phyloP scores from a whole-genome alignment of 2,113 vertebrate species.

The Strigops habroptila region DNA sequence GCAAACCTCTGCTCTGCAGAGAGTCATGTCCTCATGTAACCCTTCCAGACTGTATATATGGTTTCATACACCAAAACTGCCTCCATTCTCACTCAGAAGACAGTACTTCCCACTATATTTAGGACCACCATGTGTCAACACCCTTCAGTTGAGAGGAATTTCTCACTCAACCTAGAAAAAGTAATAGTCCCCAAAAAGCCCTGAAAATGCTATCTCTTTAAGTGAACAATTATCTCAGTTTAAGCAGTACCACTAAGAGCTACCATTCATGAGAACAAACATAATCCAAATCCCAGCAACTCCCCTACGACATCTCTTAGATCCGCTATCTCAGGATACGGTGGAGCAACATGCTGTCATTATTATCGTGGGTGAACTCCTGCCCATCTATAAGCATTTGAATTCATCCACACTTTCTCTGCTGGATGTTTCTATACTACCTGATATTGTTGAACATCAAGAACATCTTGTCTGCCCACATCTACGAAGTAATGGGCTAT shows the following conservation, averaged over 20 bases:
- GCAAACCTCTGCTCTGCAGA: neutral
- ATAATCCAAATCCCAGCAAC: neutral
- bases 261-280: neutral
- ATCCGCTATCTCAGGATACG: neutral
- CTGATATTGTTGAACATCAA: neutral
- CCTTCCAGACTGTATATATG: neutral
- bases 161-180: slow-evolving; percentile 28
- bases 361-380: neutral
- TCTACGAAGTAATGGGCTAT: neutral
- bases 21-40: slow-evolving; percentile 2
- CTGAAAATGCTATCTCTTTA: neutral
- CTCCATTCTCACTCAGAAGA: slow-evolving; percentile 12
- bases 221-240: neutral
- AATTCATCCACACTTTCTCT: accelerated
- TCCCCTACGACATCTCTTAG: neutral
- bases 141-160: slow-evolving; percentile 1
- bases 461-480: neutral
- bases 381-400: neutral
- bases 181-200: neutral
- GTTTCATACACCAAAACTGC: slow-evolving; percentile 25
- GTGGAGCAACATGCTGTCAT: neutral
- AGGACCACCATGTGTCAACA: slow-evolving; percentile 29
- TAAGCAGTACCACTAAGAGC: neutral
- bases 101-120: slow-evolving; percentile 45
- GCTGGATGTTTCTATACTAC: neutral